Percentiles rank a stretch among this genome's conserved stretches.
Conservation (phyloP, 2,113 vertebrate genomes). For the Myiopsitta monachus region DNA sequence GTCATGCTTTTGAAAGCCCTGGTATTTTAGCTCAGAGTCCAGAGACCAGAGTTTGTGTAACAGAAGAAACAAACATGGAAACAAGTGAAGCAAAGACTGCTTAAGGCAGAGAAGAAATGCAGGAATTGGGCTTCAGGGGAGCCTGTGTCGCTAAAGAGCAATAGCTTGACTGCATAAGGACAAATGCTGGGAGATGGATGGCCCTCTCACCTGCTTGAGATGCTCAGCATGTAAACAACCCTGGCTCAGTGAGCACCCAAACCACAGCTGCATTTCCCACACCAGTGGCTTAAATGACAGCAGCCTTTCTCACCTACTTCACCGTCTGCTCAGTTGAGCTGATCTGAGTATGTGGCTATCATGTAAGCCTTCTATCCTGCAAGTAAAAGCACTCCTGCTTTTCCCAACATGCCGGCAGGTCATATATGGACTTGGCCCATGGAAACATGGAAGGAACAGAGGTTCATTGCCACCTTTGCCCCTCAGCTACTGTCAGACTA, state of each 20-base stretch:
- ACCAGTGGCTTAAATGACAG: not conserved
- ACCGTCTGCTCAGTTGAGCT: not conserved
- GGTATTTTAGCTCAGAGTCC: not conserved
- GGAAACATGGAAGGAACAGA: not conserved
- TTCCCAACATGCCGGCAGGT: not conserved
- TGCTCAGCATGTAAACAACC: not conserved
- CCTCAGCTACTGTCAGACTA: not conserved
- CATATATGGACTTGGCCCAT: not conserved
- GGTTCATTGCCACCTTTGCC: not conserved
- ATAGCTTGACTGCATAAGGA: not conserved
- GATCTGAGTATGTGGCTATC: not conserved
- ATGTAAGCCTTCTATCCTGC: rapidly evolving
- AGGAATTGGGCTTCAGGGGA: not conserved
- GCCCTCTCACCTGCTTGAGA: not conserved
- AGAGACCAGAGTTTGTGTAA: not conserved
- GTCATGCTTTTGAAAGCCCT: not conserved
- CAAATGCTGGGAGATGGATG: not conserved
- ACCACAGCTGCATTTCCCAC: slow-evolving; percentile 4
- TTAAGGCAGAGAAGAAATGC: not conserved
- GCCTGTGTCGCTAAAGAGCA: not conserved
- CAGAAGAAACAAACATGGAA: slow-evolving; percentile 14
- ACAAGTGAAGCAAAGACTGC: slow-evolving; percentile 10
- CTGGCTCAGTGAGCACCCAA: not conserved
- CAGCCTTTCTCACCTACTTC: not conserved
- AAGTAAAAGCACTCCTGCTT: not conserved